Percentiles rank a stretch among this genome's conserved stretches.
These are phyloP conservation scores for Pseudomyrmex gracilis DNA, from an alignment of 1,140 invertebrate genomes.

Conservation along the genomic window DNA sequence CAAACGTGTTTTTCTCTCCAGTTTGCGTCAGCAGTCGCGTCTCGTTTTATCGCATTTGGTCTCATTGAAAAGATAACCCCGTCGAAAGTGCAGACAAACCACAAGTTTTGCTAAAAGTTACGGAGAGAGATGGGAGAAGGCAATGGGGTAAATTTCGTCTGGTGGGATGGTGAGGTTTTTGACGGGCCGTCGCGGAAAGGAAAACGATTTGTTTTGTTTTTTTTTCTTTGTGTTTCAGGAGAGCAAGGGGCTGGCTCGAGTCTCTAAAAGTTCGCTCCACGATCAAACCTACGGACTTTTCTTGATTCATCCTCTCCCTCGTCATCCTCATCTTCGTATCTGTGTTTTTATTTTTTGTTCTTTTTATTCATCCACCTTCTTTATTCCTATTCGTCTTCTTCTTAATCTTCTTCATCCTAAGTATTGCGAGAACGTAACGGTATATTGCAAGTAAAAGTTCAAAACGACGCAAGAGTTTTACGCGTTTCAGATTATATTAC, in stretches of 20 bases:
- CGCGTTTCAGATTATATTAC: constrained; percentile 81
- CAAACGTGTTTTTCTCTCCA: constrained; percentile 14
- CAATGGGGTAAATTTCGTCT: background rate
- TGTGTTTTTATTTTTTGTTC: constrained; percentile 68
- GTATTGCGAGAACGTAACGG: constrained; percentile 86
- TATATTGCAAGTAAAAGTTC: constrained; percentile 86
- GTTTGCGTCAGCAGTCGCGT: constrained; percentile 9
- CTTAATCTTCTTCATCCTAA: constrained; percentile 80
- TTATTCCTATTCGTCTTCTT: constrained; percentile 74
- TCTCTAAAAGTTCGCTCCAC: constrained; percentile 71
- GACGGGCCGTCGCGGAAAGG: constrained; percentile 69
- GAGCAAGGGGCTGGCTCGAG: constrained; percentile 60
- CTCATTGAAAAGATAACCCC: constrained; percentile 77
- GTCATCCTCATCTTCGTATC: constrained; percentile 80
- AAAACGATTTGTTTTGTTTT: constrained; percentile 24
- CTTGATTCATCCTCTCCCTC: constrained; percentile 73
- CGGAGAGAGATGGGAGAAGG: constrained; percentile 33
- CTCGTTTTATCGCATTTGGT: constrained; percentile 67
- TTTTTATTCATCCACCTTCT: constrained; percentile 74
- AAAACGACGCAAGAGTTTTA: constrained; percentile 85
- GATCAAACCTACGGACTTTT: constrained; percentile 78
- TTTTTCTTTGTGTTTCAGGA: background rate
- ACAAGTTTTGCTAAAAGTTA: constrained; percentile 70
- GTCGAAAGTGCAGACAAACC: constrained; percentile 81
- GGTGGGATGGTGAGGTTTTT: constrained; percentile 15